Evolutionary conservation across 2,797 vertebrate genomes (phyloP), one percentile per base, ranked within the genome.

Genomic region (Mormyrops attenuatus): DNA sequence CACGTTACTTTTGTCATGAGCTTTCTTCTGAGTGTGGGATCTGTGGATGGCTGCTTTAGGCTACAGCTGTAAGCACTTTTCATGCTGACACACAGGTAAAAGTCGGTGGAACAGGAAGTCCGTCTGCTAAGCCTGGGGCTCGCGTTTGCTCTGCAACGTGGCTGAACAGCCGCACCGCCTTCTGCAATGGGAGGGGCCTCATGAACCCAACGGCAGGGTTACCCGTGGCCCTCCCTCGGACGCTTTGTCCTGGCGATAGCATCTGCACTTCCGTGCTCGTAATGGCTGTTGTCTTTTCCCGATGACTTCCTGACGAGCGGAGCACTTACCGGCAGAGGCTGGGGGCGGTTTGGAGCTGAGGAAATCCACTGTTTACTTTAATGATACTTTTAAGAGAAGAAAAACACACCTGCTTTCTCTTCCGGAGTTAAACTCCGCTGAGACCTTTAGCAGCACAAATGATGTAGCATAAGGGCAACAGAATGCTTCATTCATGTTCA

Each of bases 331-430:
- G 7, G 47, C 73, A 66, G n/a, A 66, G 30, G 11, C 63, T 30
- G 44, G 52, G 88, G 69, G 26, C 52, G 44, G 22, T 52, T 77
- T 52, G 49, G 63, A 73, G 57, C 88, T 3, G 11, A 88, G 88
- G 44, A 88, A 88, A 52, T 88, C 49, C 69, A 17, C 20, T 89
- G 77, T 84, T 84, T 84, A 89, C 53, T 38, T 89, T 84, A 85
- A 57, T 57, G 77, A 89, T 44, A 50, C 88, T 63, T 89, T 84
- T 57, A 57, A 85, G 11, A 50, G 47, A 34, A 63, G 22, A 49
- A 49, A 26, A 52, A n/a, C 47, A 77, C 49, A 55, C 85, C 47
- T 49, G 49, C 9, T 52, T 52, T 88, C 26, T 80, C 38, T 44
- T 80, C 73, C 73, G 34, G 73, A 80, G 73, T 38, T 85, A 85